Conservation (phyloP, 2,113 vertebrate genomes). For the Neogobius melanostomus region DNA sequence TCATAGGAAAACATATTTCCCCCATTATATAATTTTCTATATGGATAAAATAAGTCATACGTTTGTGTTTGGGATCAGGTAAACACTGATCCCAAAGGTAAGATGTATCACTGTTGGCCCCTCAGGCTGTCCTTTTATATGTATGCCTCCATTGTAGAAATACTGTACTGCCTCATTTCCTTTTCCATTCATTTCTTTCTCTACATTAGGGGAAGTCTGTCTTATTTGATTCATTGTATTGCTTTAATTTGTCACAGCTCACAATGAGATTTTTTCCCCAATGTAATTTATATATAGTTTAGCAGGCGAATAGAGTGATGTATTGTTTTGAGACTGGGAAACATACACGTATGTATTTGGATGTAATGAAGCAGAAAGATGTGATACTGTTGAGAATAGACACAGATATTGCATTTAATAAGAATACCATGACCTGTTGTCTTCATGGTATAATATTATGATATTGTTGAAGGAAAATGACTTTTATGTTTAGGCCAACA, state of each 20-base stretch:
- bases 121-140: background rate
- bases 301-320: background rate
- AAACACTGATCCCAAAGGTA: background rate
- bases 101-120: background rate
- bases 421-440: constrained; percentile 2
- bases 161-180: constrained; percentile 4
- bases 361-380: constrained; percentile 26
- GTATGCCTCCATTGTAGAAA: background rate
- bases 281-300: constrained; percentile 2
- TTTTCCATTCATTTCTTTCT: background rate
- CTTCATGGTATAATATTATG: background rate
- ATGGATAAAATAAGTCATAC: too few relatives aligned
- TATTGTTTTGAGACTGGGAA: constrained; percentile 27
- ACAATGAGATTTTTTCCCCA: background rate
- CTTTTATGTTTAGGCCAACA: background rate
- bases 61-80: background rate
- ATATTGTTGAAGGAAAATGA: background rate
- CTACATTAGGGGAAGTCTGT: background rate
- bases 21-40: too few relatives aligned
- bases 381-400: constrained; percentile 34
- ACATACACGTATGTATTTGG: constrained; percentile 22
- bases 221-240: constrained; percentile 10
- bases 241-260: constrained; percentile 4
- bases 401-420: constrained; percentile 21
- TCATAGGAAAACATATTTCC: too few relatives aligned